phyloP scores from a whole-genome alignment of 2,113 vertebrate genomes.

The Urocynchramus pylzowi region DNA sequence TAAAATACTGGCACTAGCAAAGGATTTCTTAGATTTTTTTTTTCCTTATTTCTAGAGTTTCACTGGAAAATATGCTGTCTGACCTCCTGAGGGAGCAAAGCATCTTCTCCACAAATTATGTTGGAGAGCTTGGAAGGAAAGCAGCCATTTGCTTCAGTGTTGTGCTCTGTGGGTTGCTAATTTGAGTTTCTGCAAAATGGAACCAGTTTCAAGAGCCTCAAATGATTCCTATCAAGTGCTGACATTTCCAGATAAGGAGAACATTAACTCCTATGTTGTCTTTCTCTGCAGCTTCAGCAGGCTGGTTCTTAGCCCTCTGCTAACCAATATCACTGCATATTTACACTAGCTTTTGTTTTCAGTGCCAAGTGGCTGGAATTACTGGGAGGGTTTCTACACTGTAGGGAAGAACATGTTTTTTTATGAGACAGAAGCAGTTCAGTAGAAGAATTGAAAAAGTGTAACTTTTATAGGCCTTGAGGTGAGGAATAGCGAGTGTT shows the following conservation, averaged over 20 bases:
- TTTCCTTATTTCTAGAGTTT: constrained; percentile 13
- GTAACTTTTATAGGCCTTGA: neutral
- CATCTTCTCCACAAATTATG: constrained; percentile 50
- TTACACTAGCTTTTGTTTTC: constrained; percentile 4
- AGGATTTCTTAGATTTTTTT: neutral
- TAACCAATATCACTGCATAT: neutral
- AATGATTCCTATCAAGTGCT: neutral
- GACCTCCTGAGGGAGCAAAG: constrained; percentile 68
- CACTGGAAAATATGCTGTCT: constrained; percentile 55
- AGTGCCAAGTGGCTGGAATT: neutral
- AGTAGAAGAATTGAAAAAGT: neutral
- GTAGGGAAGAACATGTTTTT: neutral
- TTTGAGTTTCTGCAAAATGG: constrained; percentile 57
- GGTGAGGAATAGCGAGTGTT: neutral
- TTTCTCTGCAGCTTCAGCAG: neutral
- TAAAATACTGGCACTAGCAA: neutral
- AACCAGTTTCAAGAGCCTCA: constrained; percentile 37
- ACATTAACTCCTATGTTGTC: neutral
- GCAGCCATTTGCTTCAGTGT: constrained; percentile 37
- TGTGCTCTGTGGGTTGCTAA: constrained; percentile 30
- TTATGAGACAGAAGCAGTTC: neutral
- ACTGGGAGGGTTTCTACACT: neutral
- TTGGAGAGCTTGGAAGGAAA: constrained; percentile 37
- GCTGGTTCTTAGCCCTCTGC: neutral
- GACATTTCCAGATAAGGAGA: constrained; percentile 32